Percentiles rank a stretch among this genome's conserved stretches.
phyloP scores from a whole-genome alignment of 2,113 vertebrate species.

The Gopherus evgoodei region DNA sequence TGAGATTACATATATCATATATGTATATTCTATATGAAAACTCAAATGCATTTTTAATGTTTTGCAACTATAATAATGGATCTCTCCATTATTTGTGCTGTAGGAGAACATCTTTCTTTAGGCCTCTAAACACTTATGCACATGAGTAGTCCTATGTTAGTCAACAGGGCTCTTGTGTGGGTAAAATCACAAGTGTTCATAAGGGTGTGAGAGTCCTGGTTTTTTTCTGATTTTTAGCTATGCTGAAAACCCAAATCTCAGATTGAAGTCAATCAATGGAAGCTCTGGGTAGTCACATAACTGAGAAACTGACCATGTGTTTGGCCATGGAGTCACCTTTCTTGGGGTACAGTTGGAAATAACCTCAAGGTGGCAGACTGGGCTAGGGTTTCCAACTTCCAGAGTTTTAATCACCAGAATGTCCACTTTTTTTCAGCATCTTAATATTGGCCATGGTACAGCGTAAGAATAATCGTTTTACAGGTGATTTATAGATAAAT shows the following conservation, averaged over 20 bases:
- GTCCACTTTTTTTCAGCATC: too few species aligned
- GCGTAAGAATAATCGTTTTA: fast-evolving
- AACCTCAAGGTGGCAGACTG: conserved; percentile 33
- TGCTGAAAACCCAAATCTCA: not conserved
- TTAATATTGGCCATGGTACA: not conserved
- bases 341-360: not conserved
- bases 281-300: not conserved
- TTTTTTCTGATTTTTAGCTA: not conserved
- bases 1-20: not conserved
- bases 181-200: not conserved
- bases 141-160: not conserved
- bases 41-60: not conserved
- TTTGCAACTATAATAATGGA: not conserved
- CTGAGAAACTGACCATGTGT: not conserved
- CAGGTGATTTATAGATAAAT: not conserved
- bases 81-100: not conserved
- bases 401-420: not conserved
- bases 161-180: not conserved
- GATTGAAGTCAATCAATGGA: not conserved
- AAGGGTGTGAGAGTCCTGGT: too few species aligned
- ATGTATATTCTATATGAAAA: not conserved
- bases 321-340: not conserved
- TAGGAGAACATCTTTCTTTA: not conserved
- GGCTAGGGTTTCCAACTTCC: not conserved
- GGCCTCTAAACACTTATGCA: not conserved